Percentiles rank a stretch among this genome's conserved stretches.
phyloP scores from a whole-genome alignment of 2,888 invertebrate genomes.

The Noctua pronuba region DNA sequence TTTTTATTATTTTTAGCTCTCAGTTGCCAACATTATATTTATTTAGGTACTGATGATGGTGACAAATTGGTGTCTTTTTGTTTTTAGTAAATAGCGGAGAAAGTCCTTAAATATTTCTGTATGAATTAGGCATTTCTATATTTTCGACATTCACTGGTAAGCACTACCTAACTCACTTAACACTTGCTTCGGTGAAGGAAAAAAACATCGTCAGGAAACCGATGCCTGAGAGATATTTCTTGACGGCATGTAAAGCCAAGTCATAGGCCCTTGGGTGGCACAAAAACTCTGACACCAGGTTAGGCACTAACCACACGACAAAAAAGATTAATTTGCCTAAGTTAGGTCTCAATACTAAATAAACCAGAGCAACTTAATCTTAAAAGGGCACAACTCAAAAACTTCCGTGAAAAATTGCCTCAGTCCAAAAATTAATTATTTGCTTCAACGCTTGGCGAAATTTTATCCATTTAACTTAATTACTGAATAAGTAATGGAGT shows the following conservation, averaged over 20 bases:
- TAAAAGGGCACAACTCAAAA: constrained; percentile 65
- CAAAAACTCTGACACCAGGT: no score
- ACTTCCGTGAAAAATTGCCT: constrained; percentile 68
- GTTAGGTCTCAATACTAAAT: constrained; percentile 29
- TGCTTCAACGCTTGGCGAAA: constrained; percentile 79
- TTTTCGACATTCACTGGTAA: no score
- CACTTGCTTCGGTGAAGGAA: no score
- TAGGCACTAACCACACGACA: no score
- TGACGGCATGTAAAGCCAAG: no score
- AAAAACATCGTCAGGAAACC: no score
- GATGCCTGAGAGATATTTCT: no score
- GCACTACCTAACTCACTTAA: no score
- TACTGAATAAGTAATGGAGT: constrained; percentile 84
- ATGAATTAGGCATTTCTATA: no score
- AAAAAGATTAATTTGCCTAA: not conserved
- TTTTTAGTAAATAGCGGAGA: not conserved
- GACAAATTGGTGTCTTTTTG: not conserved
- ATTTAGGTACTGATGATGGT: not conserved
- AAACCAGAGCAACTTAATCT: constrained; percentile 38
- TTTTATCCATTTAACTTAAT: constrained; percentile 86
- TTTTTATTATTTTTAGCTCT: constrained; percentile 7
- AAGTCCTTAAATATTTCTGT: not conserved
- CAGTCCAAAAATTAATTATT: constrained; percentile 80
- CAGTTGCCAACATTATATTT: not conserved
- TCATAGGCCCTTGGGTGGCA: no score